A percentile compares a stretch with the other conserved stretches of the same genome.
phyloP scores from a whole-genome alignment of 1,140 invertebrate genomes.

The Drosophila carrolli region DNA sequence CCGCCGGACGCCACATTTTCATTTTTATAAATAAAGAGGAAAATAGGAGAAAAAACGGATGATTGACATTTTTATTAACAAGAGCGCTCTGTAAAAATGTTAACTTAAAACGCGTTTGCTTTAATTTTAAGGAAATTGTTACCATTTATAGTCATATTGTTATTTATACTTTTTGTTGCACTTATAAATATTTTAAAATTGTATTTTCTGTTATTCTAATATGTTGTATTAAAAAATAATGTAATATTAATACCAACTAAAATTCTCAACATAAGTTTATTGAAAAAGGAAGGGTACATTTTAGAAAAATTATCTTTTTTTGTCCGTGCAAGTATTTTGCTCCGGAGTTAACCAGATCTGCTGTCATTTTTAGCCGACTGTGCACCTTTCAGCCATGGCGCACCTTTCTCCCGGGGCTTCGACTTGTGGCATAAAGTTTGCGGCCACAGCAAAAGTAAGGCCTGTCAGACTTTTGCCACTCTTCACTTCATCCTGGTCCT shows the following conservation, averaged over 20 bases:
- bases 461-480: neutral
- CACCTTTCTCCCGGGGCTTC: slow-evolving; percentile 19
- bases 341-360: slow-evolving; percentile 9
- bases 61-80: slow-evolving; percentile 49
- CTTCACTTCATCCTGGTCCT: neutral
- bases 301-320: neutral
- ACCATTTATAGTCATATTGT: too few relatives aligned
- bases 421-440: slow-evolving; percentile 32
- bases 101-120: neutral
- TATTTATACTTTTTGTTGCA: too few relatives aligned
- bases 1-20: slow-evolving; percentile 36
- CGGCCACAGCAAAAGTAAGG: slow-evolving; percentile 29
- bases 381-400: slow-evolving; percentile 21
- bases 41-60: neutral
- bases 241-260: too few relatives aligned
- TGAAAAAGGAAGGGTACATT: too few relatives aligned
- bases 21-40: slow-evolving; percentile 41
- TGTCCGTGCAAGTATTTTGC: neutral
- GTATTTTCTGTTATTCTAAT: too few relatives aligned
- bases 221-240: too few relatives aligned
- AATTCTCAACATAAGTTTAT: too few relatives aligned
- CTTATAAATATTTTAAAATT: too few relatives aligned
- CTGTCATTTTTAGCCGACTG: slow-evolving; percentile 36
- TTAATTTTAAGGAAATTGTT: neutral
- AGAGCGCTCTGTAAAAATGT: neutral